Evolutionary conservation across 2,797 vertebrate species (phyloP), one percentile per base, ranked within the genome.

Genomic region (Phrynocephalus guinanensis): DNA sequence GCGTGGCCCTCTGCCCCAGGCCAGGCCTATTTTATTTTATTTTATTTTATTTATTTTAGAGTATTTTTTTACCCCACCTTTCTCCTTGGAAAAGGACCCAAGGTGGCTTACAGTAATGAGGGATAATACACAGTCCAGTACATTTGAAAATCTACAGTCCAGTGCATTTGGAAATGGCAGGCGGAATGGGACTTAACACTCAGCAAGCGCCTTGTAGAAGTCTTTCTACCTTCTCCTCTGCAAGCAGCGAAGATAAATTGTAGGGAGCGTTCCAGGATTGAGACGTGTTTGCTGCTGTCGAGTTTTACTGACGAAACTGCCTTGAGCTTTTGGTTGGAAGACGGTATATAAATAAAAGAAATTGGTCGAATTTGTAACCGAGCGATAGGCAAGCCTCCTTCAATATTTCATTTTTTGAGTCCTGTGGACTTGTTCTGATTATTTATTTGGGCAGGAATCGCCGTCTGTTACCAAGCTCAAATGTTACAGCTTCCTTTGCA

Each of bases 401-500:
- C 24, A 13, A 4, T 20, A 66, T 24, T 38, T 44, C 82, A 30
- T 50, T 72, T 84, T 44, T 38, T 85, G 0, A 79, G 90, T 87
- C 56, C 28, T 2, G 38, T 26, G 71, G 81, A 91, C 91, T 90
- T 78, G 70, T 86, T 90, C 90, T 66, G 67, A 60, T 83, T 67
- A 63, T 63, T 63, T 63, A 63, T 63, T 11, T 15, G 56, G 93
- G 84, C 88, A 83, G 77, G 38, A 56, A 33, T 84, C 91, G 87
- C 72, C 72, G 90, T 86, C 60, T 87, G 33, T 81, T 90, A 90
- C 18, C 75, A 86, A 86, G 82, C 50, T 81, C 75, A 84, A 84
- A 86, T 92, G 91, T 87, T 92, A 73, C 76, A 91, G 84, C 90
- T 90, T 22, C 85, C 90, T 87, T 52, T 93, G 22, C 77, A 71